Percentiles rank a stretch among this genome's conserved stretches.
Evolutionary conservation across 1,140 invertebrate species (phyloP).

Genomic region (Scaptomyza hsui): DNA sequence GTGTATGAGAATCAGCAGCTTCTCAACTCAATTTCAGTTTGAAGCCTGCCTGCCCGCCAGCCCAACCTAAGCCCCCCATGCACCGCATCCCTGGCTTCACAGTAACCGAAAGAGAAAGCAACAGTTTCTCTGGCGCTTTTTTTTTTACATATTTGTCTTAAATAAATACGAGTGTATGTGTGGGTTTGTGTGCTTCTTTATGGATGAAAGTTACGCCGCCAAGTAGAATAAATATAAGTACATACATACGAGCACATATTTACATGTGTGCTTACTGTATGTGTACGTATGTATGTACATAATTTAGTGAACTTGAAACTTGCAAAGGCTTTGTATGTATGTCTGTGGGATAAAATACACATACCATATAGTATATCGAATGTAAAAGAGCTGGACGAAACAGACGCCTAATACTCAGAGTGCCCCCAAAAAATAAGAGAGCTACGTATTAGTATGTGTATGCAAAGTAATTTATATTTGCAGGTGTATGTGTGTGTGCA

Average conservation of each 20-base stretch:
- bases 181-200: constrained; percentile 58
- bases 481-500: constrained; percentile 31
- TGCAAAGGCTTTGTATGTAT: constrained; percentile 28
- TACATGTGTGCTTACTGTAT: constrained; percentile 1
- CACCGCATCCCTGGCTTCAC: background rate
- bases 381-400: constrained; percentile 55
- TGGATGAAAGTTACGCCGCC: constrained; percentile 67
- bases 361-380: constrained; percentile 46
- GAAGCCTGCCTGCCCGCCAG: constrained; percentile 31
- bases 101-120: constrained; percentile 39
- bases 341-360: background rate
- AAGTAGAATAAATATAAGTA: constrained; percentile 70
- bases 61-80: background rate
- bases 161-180: constrained; percentile 68
- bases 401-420: constrained; percentile 12
- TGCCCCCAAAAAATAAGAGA: constrained; percentile 9
- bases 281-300: constrained; percentile 61
- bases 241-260: constrained; percentile 35
- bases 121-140: constrained; percentile 42
- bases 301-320: constrained; percentile 81
- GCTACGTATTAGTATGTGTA: constrained; percentile 34
- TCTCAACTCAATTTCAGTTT: constrained; percentile 59
- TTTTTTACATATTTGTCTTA: constrained; percentile 67
- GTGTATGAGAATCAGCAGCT: constrained; percentile 37
- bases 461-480: constrained; percentile 71